Base-by-base conservation (phyloP, 2,113 vertebrate species). In the Nannospalax galili region DNA sequence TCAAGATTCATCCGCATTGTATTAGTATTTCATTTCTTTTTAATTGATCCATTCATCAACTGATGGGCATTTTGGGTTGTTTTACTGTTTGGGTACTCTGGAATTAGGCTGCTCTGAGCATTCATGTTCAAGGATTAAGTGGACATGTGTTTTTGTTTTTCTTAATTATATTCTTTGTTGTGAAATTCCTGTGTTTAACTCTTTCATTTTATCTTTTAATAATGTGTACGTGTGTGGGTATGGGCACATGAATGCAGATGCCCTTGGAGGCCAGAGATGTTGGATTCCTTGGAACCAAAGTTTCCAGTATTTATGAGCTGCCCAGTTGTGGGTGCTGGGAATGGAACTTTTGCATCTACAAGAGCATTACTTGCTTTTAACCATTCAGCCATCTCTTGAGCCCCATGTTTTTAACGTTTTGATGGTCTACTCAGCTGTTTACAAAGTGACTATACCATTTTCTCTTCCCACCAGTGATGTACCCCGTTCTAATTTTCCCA, bases 11-110 rank as follows among this genome's bases (percentile, higher is more conserved):
- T 62, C 15, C n/a, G 56, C 89, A 85, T 28, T 52, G 48, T 52
- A 11, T 84, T n/a, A 52, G 15, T 90, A 56, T 30, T 86, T 42
- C 4, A 42, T 96, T 80, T 11, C 35, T 95, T 95, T 86, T 95
- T 86, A 90, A 75, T 60, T 84, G 87, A 70, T 85, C 60, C 45
- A 42, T 90, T 62, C 10, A 24, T 90, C 32, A 75, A 0, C 45
- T 74, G 37, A 45, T 52, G 15, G 35, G n/a, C 37, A 60, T 77
- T 52, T 52, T 52, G 56, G 32, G 67, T 79, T 75, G 8, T 95
- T 96, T 86, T 74, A 12, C 45, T 85, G 58, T 92, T 95, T 81
- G 67, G 37, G 42, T 65, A 15, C 77, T 85, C 45, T 52, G n/a
- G 91, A 88, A 60, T 87, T 94, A 92, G 69, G 37, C 67, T 96